Base-by-base conservation (phyloP, 2,888 invertebrate genomes). In the Auanema freiburgensis region DNA sequence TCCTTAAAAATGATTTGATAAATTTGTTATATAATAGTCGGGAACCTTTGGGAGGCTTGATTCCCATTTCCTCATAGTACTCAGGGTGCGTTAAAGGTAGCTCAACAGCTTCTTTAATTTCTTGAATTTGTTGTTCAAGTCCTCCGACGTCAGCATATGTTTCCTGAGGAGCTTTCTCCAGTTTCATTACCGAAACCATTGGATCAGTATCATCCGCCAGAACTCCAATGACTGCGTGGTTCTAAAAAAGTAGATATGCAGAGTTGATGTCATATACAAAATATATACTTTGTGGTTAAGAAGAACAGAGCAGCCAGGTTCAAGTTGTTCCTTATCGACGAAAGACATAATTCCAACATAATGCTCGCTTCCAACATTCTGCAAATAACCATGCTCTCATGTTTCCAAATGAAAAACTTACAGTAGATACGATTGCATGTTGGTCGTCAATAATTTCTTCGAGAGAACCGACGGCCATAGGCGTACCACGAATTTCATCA, bases 391-490 rank as follows among this genome's bases (percentile, higher is more conserved):
- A 24, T 23, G 14, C 11, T 23, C 8, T 16, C 2, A 14, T n/a
- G 12, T 11, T n/a, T 25, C 41, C 10, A 5, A n/a, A 16, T 0
- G 41, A 55, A 55, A 57, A 6, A 23, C 21, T 33, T 3, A 71
- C 73, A 5, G 74, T 72, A 11, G 71, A 72, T n/a, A 98, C 98
- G 84, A 98, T 99, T 3, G 98, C 98, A 86, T 98, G 98, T 86
- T 97, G 98, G 85, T 98, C 98, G 87, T 98, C 98, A 79, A 99
- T 99, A 66, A 99, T 96, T 87, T 98, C 98, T 85, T 99, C 98
- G 66, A 98, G 87, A 71, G 92, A 95, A n/a, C 98, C 98, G 24
- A 98, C 98, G 8, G 96, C 96, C 98, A 98, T 99, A 0, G 98
- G 98, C 41, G 97, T 96, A 51, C 98, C 97, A 85, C 98, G 88